phyloP scores from a whole-genome alignment of 35 echinoderm and acorn worm species.

The Lytechinus variegatus region DNA sequence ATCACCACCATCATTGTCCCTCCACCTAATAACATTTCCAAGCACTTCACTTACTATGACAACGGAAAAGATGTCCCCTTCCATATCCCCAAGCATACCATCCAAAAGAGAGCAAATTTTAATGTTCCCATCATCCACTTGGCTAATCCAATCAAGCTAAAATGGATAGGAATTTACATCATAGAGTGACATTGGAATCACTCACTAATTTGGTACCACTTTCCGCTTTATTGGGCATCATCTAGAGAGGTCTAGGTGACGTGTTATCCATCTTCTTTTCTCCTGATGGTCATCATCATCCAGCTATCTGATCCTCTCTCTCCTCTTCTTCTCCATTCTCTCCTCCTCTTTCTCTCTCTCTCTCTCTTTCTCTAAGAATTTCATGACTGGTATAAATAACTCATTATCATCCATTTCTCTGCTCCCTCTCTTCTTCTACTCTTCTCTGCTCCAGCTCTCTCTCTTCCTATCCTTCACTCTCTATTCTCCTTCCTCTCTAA shows the following conservation, averaged over 20 bases:
- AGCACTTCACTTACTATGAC: too few species aligned
- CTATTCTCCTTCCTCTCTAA: too few species aligned
- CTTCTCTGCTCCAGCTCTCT: too few species aligned
- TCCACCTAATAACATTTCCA: too few species aligned
- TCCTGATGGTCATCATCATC: neutral
- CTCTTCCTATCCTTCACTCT: too few species aligned
- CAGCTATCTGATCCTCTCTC: too few species aligned
- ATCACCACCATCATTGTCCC: too few species aligned
- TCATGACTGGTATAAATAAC: too few species aligned
- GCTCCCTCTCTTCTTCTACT: too few species aligned
- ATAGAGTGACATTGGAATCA: neutral
- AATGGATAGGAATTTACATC: neutral
- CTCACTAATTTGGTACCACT: neutral
- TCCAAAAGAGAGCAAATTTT: neutral
- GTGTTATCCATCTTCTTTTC: neutral
- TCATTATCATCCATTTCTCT: too few species aligned
- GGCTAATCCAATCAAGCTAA: neutral
- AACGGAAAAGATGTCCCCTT: neutral
- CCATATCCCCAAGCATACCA: neutral
- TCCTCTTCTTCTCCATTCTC: neutral
- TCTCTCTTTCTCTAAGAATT: neutral
- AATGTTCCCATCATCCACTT: neutral
- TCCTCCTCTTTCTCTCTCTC: neutral
- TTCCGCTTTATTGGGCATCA: neutral
- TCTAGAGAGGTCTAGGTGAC: neutral